Conservation (phyloP, 2,113 vertebrate genomes). For the Xyrauchen texanus region DNA sequence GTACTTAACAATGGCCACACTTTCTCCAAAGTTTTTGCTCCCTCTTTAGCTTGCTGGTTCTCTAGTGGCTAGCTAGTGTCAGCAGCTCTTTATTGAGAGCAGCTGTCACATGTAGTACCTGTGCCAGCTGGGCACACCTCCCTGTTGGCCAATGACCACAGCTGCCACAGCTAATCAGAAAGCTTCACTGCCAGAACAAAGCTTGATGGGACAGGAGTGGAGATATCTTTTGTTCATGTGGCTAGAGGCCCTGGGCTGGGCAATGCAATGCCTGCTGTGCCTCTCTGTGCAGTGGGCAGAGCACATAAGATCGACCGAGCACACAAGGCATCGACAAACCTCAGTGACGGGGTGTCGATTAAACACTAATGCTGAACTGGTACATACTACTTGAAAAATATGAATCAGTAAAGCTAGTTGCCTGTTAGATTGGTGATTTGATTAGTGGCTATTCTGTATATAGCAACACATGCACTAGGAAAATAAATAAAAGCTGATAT, state of each 20-base stretch:
- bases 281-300: background rate
- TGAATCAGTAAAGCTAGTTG: background rate
- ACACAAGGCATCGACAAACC: slow-evolving; percentile 8
- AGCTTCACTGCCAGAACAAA: background rate
- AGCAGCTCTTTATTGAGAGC: slow-evolving; percentile 33
- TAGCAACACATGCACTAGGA: too few species aligned
- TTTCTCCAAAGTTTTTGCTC: background rate
- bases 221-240: background rate
- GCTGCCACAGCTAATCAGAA: slow-evolving; percentile 44
- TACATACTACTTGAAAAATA: background rate
- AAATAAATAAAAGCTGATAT: background rate
- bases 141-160: slow-evolving; percentile 32
- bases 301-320: slow-evolving; percentile 9
- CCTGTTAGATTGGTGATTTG: too few species aligned
- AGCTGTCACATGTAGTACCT: slow-evolving; percentile 26
- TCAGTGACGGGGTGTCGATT: background rate
- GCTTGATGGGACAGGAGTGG: slow-evolving; percentile 14
- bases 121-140: slow-evolving; percentile 36
- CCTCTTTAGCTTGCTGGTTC: slow-evolving; percentile 34
- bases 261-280: slow-evolving; percentile 17
- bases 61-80: slow-evolving; percentile 37
- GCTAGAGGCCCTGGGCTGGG: too few species aligned
- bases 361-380: slow-evolving; percentile 16
- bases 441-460: too few species aligned
- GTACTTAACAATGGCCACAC: background rate